Conservation (phyloP, 2,113 vertebrate genomes). For the Muscicapa adusta region DNA sequence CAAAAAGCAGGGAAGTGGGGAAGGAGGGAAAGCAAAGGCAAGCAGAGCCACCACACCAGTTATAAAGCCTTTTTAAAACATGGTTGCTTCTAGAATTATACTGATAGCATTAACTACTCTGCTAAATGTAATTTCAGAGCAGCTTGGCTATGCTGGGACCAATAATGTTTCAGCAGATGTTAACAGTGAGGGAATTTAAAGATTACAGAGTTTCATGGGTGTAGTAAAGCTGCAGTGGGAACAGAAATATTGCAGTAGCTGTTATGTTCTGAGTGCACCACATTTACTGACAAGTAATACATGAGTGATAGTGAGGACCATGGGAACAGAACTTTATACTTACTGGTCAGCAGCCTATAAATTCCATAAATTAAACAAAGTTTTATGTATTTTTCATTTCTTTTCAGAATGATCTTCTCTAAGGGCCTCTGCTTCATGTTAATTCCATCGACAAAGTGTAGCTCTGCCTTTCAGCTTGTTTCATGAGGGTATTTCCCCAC, state of each 20-base stretch:
- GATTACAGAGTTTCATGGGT: conserved; percentile 89
- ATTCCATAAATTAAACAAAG: conserved; percentile 81
- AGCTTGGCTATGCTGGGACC: conserved; percentile 87
- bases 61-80: conserved; percentile 72
- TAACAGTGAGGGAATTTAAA: conserved; percentile 96
- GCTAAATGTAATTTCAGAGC: conserved; percentile 83
- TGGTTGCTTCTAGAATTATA: conserved; percentile 74
- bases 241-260: conserved; percentile 82
- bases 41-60: background rate
- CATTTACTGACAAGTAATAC: conserved; percentile 80
- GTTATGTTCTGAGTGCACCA: conserved; percentile 82
- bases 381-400: conserved; percentile 80
- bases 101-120: conserved; percentile 80
- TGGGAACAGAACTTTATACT: conserved; percentile 80
- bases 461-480: conserved; percentile 34
- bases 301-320: conserved; percentile 76
- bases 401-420: conserved; percentile 68
- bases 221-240: conserved; percentile 94
- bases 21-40: background rate
- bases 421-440: conserved; percentile 62
- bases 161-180: conserved; percentile 98
- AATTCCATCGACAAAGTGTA: conserved; percentile 47
- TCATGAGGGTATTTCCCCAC: background rate
- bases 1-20: background rate
- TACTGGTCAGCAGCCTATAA: conserved; percentile 84